phyloP scores from a whole-genome alignment of 2,113 vertebrate genomes.

The Syngnathus floridae region DNA sequence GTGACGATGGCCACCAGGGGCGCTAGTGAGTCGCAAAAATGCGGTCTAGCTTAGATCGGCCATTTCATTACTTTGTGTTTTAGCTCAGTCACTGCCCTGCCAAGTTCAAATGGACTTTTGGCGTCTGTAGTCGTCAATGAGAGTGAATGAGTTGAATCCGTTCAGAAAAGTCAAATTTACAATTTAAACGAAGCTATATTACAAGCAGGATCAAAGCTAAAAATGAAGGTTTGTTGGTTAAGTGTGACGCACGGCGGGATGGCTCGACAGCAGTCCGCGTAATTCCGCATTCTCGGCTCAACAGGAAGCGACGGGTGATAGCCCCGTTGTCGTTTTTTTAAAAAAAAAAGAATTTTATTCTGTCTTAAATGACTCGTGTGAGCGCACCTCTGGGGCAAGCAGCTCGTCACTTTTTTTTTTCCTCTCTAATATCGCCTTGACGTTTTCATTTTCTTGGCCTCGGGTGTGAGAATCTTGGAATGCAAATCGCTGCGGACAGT shows the following conservation, averaged over 20 bases:
- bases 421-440: slow-evolving; percentile 37
- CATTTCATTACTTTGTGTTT: too few relatives aligned
- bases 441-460: slow-evolving; percentile 32
- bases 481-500: slow-evolving; percentile 26
- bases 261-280: neutral
- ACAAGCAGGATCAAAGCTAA: neutral
- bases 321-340: neutral
- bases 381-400: slow-evolving; percentile 16
- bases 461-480: slow-evolving; percentile 33
- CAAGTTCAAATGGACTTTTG: too few relatives aligned
- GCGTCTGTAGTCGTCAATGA: too few relatives aligned
- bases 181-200: neutral
- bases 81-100: too few relatives aligned
- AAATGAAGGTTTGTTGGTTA: neutral
- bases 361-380: neutral
- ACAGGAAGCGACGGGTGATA: slow-evolving; percentile 1
- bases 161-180: too few relatives aligned
- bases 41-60: too few relatives aligned
- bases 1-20: too few relatives aligned
- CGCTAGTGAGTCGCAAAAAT: too few relatives aligned
- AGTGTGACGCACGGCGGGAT: too few relatives aligned
- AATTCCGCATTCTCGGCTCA: neutral
- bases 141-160: too few relatives aligned
- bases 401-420: slow-evolving; percentile 28
- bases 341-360: neutral